A percentile compares a stretch with the other conserved stretches of the same genome.
Conservation (phyloP, 2,113 vertebrate species). For the Channa maculata region DNA sequence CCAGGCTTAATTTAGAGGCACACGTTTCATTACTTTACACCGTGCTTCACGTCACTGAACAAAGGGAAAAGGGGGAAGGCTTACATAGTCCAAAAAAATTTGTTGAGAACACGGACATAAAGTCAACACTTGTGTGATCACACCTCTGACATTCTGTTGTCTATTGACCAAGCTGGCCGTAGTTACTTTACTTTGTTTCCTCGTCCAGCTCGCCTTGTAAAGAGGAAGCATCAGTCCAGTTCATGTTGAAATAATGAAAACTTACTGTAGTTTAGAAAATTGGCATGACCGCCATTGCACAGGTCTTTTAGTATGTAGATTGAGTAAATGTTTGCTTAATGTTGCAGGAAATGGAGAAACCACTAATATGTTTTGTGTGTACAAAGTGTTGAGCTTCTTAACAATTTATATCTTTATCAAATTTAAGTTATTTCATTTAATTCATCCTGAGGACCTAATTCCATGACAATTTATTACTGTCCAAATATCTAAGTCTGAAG, state of each 20-base stretch:
- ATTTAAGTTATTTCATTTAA: too few relatives aligned
- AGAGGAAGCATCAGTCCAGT: slow-evolving; percentile 6
- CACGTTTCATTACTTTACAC: slow-evolving; percentile 23
- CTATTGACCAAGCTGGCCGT: background rate
- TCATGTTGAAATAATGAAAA: slow-evolving; percentile 18
- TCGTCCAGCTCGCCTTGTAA: background rate
- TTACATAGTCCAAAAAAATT: slow-evolving; percentile 17
- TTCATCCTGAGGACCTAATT: too few relatives aligned
- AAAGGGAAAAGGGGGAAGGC: background rate
- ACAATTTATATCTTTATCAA: too few relatives aligned
- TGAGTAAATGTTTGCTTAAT: background rate
- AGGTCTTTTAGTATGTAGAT: background rate
- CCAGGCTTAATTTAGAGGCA: slow-evolving; percentile 32
- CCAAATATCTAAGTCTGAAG: too few relatives aligned
- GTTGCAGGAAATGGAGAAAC: background rate
- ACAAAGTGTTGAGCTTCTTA: too few relatives aligned
- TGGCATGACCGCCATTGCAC: background rate
- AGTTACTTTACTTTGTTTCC: background rate
- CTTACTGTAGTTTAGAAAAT: background rate
- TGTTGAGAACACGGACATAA: slow-evolving; percentile 19
- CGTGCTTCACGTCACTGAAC: slow-evolving; percentile 2
- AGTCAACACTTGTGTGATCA: background rate
- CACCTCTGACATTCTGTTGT: slow-evolving; percentile 9
- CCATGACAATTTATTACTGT: too few relatives aligned
- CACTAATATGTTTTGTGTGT: too few relatives aligned